phyloP scores from a whole-genome alignment of 2,113 vertebrate genomes.

The Callocephalon fimbriatum region DNA sequence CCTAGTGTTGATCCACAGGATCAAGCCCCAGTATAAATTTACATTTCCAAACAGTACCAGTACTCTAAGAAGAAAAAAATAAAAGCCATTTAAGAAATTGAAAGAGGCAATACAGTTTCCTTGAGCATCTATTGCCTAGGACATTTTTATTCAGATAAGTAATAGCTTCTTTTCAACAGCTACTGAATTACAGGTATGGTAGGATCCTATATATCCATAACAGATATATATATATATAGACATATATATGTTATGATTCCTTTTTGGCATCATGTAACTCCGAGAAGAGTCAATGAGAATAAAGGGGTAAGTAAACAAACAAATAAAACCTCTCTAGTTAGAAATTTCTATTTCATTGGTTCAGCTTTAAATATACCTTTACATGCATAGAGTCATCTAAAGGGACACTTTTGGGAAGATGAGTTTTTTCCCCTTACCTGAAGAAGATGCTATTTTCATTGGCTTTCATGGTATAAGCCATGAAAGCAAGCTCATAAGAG shows the following conservation, averaged over 20 bases:
- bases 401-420: background rate
- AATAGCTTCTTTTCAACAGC: background rate
- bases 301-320: background rate
- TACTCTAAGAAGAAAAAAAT: background rate
- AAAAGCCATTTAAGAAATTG: background rate
- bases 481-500: background rate
- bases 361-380: background rate
- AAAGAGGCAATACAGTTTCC: background rate
- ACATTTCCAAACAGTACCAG: background rate
- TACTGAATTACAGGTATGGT: background rate
- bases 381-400: background rate
- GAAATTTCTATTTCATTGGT: background rate
- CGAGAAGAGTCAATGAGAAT: background rate
- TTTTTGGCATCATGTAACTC: background rate
- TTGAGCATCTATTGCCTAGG: background rate
- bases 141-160: accelerated
- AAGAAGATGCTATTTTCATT: background rate
- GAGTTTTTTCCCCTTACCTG: background rate
- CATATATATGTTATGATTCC: background rate
- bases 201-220: background rate
- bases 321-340: background rate
- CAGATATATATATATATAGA: background rate
- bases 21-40: background rate
- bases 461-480: background rate
- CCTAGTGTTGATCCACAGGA: background rate